phyloP scores from a whole-genome alignment of 1,140 invertebrate species.

The Zaprionus nigranus region DNA sequence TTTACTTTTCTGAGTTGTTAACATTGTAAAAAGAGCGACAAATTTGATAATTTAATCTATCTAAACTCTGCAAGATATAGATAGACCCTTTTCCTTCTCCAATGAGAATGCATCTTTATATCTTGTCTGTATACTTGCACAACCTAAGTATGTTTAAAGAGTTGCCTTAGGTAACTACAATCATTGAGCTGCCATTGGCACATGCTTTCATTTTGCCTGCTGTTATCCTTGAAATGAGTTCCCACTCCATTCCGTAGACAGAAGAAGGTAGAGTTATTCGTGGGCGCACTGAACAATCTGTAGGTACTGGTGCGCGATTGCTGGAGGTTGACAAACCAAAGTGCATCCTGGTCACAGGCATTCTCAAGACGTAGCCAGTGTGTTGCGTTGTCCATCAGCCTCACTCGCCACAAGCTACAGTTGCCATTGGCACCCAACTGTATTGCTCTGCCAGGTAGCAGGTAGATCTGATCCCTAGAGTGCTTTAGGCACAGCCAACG shows the following conservation, averaged over 20 bases:
- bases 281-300: slow-evolving; percentile 21
- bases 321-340: slow-evolving; percentile 44
- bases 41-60: too few relatives aligned
- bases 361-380: slow-evolving; percentile 47
- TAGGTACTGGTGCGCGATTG: neutral
- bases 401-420: slow-evolving; percentile 56
- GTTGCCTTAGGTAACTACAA: slow-evolving; percentile 42
- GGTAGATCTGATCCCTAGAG: slow-evolving; percentile 39
- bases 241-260: slow-evolving; percentile 25
- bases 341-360: slow-evolving; percentile 28
- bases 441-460: slow-evolving; percentile 13
- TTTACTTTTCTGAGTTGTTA: too few relatives aligned
- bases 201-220: neutral
- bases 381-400: neutral
- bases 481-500: slow-evolving; percentile 54
- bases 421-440: slow-evolving; percentile 52
- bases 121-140: too few relatives aligned
- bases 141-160: neutral
- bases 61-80: too few relatives aligned
- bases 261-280: slow-evolving; percentile 1
- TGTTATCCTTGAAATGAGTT: neutral
- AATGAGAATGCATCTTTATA: too few relatives aligned
- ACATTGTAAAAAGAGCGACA: too few relatives aligned
- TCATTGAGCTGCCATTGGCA: slow-evolving; percentile 59
- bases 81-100: too few relatives aligned